Base-by-base conservation (phyloP, 2,888 invertebrate genomes). In the Nomada ruficornis region DNA sequence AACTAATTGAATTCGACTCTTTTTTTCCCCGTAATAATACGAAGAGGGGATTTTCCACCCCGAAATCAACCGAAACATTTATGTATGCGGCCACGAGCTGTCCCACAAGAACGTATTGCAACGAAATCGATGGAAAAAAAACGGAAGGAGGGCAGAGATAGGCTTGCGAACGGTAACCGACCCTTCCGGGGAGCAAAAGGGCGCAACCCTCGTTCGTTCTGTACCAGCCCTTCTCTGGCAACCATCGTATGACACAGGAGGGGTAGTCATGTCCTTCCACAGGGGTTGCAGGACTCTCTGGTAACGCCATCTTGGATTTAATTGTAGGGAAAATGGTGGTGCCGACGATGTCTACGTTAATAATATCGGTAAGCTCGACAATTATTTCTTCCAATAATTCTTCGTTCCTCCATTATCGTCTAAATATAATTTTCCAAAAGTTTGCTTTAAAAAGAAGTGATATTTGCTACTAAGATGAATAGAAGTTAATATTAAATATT, bases 251-350 rank as follows among this genome's bases (percentile, higher is more conserved):
- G 89, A 91, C 90, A 90, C 47, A 44, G 72, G 63, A 75, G 72
- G 71, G 82, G 82, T 78, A 75, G 65, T 73, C 68, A 76, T 68
- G 42, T 70, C 83, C 54, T 80, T 83, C 72, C 67, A 36, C 83
- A 36, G 88, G 88, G 89, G 83, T 89, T 86, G 80, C 67, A 63
- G 63, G 77, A 57, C 65, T 65, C 68, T 75, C 62, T 81, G 80
- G 73, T 73, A 90, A 87, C 93, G 93, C 93, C 93, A 93, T 93
- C 89, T 92, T 93, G 89, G 87, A 93, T 91, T 92, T 90, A 92
- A 93, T 93, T 91, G 90, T 86, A 88, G 88, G 90, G 91, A 93
- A 93, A 93, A 93, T 93, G 93, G 93, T 89, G 92, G 90, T 88
- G 55, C 52, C 64, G 2, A 23, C 29, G 59, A 76, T 70, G 18